phyloP scores from a whole-genome alignment of 64 coral and sea anemone species.

The Anthopleura sola region DNA sequence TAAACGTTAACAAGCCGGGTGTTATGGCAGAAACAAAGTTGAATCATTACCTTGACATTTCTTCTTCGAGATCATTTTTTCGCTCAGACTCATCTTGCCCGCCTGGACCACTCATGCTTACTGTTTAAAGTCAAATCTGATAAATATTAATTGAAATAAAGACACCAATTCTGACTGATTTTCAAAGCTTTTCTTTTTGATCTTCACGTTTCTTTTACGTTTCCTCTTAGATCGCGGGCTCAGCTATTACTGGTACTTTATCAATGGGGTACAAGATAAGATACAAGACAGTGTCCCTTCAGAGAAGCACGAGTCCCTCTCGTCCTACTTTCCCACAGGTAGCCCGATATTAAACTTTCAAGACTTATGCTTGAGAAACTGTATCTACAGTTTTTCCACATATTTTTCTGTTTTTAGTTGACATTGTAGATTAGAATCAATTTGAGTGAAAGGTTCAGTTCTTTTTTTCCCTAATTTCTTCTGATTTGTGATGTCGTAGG shows the following conservation, averaged over 20 bases:
- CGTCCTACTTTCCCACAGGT: not conserved
- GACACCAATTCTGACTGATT: not conserved
- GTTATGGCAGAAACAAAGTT: not conserved
- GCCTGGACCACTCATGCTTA: constrained; percentile 9
- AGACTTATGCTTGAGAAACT: too few relatives aligned
- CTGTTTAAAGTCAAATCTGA: not conserved
- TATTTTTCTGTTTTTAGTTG: too few relatives aligned
- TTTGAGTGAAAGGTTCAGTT: too few relatives aligned
- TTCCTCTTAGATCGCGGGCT: not conserved
- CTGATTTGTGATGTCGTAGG: too few relatives aligned
- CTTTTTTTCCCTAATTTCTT: too few relatives aligned
- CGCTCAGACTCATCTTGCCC: constrained; percentile 31
- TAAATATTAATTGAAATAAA: not conserved
- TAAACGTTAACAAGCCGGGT: not conserved
- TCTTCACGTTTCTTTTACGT: not conserved
- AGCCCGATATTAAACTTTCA: not conserved
- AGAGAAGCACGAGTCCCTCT: not conserved
- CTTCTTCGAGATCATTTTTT: constrained; percentile 61
- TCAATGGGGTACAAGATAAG: not conserved
- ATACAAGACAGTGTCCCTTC: not conserved
- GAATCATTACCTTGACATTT: constrained; percentile 51
- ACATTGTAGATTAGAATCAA: too few relatives aligned
- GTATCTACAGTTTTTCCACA: too few relatives aligned
- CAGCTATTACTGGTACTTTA: not conserved
- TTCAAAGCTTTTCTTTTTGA: not conserved